These are phyloP conservation scores for Clytia hemisphaerica DNA, from an alignment of 30 jellyfish, hydroid and myxozoan genomes.

Conservation along the genomic window DNA sequence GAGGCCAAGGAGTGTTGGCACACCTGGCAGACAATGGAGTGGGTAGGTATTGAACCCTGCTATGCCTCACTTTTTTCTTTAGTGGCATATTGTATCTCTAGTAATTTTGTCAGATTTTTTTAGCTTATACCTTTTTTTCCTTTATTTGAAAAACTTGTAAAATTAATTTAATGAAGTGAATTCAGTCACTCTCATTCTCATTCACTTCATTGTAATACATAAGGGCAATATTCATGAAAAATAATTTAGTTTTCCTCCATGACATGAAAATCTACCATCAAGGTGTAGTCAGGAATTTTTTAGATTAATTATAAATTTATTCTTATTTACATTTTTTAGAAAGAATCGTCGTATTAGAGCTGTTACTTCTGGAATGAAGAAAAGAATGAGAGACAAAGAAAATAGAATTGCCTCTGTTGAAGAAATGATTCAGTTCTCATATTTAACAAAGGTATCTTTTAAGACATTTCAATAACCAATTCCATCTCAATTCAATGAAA, in stretches of 20 bases:
- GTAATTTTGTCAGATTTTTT: too few relatives aligned
- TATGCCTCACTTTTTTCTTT: neutral
- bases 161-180: neutral
- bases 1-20: constrained; percentile 15
- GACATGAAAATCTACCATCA: too few relatives aligned
- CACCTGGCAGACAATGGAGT: constrained; percentile 22
- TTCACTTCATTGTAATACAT: neutral
- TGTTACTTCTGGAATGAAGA: constrained; percentile 17
- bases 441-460: constrained; percentile 12
- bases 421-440: constrained; percentile 26
- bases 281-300: too few relatives aligned
- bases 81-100: too few relatives aligned
- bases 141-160: neutral
- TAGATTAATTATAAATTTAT: too few relatives aligned
- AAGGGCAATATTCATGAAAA: neutral
- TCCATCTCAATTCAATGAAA: too few relatives aligned
- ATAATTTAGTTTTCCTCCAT: neutral
- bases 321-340: too few relatives aligned
- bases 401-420: constrained; percentile 9
- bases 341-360: constrained; percentile 31
- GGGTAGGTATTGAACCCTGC: neutral
- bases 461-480: too few relatives aligned
- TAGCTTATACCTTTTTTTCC: too few relatives aligned
- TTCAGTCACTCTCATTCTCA: neutral
- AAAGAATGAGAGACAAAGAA: constrained; percentile 4